Percentiles rank a stretch among this genome's conserved stretches.
phyloP scores from a whole-genome alignment of 30 jellyfish, hydroid and myxozoan genomes.

The Mastigias papua region DNA sequence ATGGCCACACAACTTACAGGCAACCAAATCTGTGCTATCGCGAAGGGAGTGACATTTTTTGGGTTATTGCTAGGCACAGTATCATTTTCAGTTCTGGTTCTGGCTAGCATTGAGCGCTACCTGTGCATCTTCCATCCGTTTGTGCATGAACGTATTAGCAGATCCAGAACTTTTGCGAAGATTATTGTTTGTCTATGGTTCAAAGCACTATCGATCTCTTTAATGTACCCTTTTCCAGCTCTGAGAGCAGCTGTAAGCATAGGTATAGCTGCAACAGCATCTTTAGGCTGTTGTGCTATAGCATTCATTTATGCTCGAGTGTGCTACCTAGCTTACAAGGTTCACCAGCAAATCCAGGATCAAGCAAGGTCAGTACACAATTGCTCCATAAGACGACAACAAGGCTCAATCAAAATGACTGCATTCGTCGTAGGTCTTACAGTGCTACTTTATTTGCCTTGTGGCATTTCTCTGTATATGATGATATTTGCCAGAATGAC shows the following conservation, averaged over 20 bases:
- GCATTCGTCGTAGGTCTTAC: constrained; percentile 19
- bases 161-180: not conserved
- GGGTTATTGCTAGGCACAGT: not conserved
- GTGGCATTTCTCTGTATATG: not conserved
- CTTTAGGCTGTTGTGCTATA: constrained; percentile 5
- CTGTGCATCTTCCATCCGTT: constrained; percentile 24
- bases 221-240: not conserved
- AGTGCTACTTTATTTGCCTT: constrained; percentile 12
- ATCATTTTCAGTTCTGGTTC: constrained; percentile 17
- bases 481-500: not conserved
- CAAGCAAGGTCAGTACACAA: constrained; percentile 4
- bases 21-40: constrained; percentile 1
- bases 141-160: not conserved
- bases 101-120: constrained; percentile 38
- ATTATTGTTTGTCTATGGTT: not conserved
- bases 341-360: constrained; percentile 6
- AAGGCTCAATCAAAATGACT: constrained; percentile 9
- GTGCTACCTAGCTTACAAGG: constrained; percentile 17
- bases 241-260: not conserved
- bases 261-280: not conserved
- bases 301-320: constrained; percentile 13
- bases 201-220: not conserved
- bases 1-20: constrained; percentile 21
- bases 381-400: not conserved
- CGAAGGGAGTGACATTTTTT: not conserved